Conservation (phyloP, 2,888 invertebrate species). For the Petrolisthes manimaculis region DNA sequence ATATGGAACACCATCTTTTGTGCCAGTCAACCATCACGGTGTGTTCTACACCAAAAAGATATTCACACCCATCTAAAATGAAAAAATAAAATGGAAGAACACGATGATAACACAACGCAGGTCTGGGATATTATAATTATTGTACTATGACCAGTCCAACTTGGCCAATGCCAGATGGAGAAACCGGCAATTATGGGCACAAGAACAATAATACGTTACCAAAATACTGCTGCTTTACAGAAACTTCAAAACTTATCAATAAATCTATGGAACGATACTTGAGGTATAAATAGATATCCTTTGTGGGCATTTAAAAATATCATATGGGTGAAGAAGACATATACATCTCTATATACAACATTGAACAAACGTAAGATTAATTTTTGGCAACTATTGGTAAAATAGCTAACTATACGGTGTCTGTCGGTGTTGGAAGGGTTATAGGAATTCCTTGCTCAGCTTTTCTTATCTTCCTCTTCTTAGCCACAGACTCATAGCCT, state of each 20-base stretch:
- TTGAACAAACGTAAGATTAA: slow-evolving; percentile 2
- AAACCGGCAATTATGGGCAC: too few relatives aligned
- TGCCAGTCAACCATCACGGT: too few relatives aligned
- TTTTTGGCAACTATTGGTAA: not conserved
- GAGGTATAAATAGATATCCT: slow-evolving; percentile 46
- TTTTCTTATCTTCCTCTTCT: too few relatives aligned
- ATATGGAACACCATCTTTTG: too few relatives aligned
- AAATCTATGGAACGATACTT: slow-evolving; percentile 53
- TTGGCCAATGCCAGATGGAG: slow-evolving; percentile 21
- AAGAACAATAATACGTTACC: too few relatives aligned
- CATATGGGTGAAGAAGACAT: slow-evolving; percentile 45
- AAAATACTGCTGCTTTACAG: not conserved
- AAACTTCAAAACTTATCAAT: slow-evolving; percentile 35
- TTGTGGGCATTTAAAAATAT: slow-evolving; percentile 35
- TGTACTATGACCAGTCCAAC: not conserved
- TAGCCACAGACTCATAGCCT: too few relatives aligned
- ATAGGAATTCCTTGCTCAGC: too few relatives aligned
- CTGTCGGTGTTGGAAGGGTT: too few relatives aligned
- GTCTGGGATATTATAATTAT: slow-evolving; percentile 13
- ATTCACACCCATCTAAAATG: not conserved
- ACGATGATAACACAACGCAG: slow-evolving; percentile 26
- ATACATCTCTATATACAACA: slow-evolving; percentile 51
- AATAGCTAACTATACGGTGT: not conserved
- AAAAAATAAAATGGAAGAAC: not conserved
- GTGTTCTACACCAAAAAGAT: not conserved